Evolutionary conservation across 2,113 vertebrate species (phyloP).

Genomic region (Acanthochromis polyacanthus): DNA sequence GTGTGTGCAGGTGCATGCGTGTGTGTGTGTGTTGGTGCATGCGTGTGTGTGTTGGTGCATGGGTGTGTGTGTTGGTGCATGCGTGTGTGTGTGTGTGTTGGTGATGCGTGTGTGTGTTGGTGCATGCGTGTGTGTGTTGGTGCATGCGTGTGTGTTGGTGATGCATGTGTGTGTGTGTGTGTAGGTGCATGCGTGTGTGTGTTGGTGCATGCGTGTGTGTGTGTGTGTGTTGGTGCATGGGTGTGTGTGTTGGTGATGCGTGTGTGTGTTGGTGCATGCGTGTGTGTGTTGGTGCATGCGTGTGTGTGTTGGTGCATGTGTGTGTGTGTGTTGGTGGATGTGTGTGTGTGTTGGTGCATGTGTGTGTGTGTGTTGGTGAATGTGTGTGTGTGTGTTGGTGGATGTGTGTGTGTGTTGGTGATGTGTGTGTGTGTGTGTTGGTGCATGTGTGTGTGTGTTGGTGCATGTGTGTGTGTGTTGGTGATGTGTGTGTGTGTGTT

Average conservation of each 20-base stretch:
- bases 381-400: not conserved
- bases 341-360: too few species aligned
- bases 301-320: conserved; percentile 30
- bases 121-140: not conserved
- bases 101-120: too few species aligned
- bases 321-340: not conserved
- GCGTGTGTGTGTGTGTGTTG: too few species aligned
- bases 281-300: conserved; percentile 11
- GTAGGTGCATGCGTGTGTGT: too few species aligned
- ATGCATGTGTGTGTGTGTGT: conserved; percentile 34
- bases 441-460: too few species aligned
- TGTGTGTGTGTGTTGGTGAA: not conserved
- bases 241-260: too few species aligned
- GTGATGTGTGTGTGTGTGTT: too few species aligned
- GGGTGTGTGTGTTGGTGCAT: too few species aligned
- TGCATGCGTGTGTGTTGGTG: conserved; percentile 26
- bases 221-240: too few species aligned
- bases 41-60: not conserved
- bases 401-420: conserved; percentile 9
- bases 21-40: conserved; percentile 43
- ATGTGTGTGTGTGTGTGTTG: not conserved
- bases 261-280: too few species aligned
- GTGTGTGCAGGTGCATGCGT: conserved; percentile 30
- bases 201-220: too few species aligned
- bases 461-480: too few species aligned